phyloP scores from a whole-genome alignment of 2,888 invertebrate genomes.

The Oscheius onirici region DNA sequence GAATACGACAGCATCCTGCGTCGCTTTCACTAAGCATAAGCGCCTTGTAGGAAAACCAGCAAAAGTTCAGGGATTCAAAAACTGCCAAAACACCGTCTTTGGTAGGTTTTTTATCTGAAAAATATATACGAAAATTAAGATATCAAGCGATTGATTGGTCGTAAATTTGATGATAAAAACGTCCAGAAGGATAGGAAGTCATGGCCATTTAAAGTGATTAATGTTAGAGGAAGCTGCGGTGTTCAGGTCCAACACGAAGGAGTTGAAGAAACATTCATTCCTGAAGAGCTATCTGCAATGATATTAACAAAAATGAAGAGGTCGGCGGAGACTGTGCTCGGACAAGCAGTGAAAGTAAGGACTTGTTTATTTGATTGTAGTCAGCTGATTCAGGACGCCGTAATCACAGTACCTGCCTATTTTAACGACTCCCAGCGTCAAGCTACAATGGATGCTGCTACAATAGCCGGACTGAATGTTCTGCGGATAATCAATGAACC shows the following conservation, averaged over 20 bases:
- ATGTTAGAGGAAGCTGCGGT: slow-evolving; percentile 73
- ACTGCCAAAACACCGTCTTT: slow-evolving; percentile 75
- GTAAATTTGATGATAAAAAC: slow-evolving; percentile 73
- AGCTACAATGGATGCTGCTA: slow-evolving; percentile 75
- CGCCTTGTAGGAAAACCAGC: slow-evolving; percentile 75
- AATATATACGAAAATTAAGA: too few species aligned
- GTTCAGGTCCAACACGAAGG: slow-evolving; percentile 85
- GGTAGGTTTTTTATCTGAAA: too few species aligned
- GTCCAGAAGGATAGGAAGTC: slow-evolving; percentile 73
- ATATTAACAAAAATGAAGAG: slow-evolving; percentile 64
- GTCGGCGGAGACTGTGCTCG: slow-evolving; percentile 76
- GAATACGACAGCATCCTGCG: too few species aligned
- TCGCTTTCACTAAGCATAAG: slow-evolving; percentile 75
- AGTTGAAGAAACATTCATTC: slow-evolving; percentile 79
- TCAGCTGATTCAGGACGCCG: slow-evolving; percentile 81
- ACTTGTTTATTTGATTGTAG: slow-evolving; percentile 76
- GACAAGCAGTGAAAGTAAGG: slow-evolving; percentile 80
- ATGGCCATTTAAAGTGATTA: slow-evolving; percentile 72
- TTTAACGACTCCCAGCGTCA: slow-evolving; percentile 92
- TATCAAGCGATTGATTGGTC: slow-evolving; percentile 74
- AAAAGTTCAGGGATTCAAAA: slow-evolving; percentile 75
- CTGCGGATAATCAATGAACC: slow-evolving; percentile 72
- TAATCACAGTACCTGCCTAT: slow-evolving; percentile 97
- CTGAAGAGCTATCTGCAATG: slow-evolving; percentile 71
- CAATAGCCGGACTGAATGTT: slow-evolving; percentile 73